Evolutionary conservation across 1,140 invertebrate genomes (phyloP).

Genomic region (Microplitis mediator): DNA sequence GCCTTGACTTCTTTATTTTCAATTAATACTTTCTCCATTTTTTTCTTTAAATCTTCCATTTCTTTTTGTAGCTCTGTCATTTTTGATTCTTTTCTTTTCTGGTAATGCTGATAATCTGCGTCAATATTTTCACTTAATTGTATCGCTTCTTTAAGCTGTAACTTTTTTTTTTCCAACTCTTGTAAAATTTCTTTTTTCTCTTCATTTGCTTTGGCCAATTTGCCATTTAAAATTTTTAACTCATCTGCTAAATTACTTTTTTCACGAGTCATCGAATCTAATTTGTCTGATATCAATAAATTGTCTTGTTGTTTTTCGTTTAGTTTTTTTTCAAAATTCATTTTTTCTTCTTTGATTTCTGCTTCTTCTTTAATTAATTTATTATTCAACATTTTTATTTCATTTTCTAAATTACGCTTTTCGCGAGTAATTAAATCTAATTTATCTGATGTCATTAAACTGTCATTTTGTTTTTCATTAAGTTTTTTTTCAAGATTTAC

Average conservation of each 20-base stretch:
- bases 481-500: neutral
- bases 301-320: neutral
- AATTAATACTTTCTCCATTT: neutral
- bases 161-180: neutral
- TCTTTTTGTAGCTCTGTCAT: neutral
- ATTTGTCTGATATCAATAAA: neutral
- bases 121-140: neutral
- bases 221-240: neutral
- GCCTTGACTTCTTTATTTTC: neutral
- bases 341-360: neutral
- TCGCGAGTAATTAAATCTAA: neutral
- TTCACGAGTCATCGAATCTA: neutral
- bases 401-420: neutral
- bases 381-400: constrained; percentile 1
- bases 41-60: neutral
- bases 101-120: neutral
- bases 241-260: neutral
- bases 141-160: neutral
- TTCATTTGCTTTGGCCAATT: neutral
- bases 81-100: neutral
- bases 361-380: neutral
- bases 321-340: neutral
- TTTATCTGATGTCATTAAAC: neutral
- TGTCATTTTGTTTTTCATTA: neutral
- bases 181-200: neutral